Conservation (phyloP, 1,140 invertebrate species). For the Ceratina australensis region DNA sequence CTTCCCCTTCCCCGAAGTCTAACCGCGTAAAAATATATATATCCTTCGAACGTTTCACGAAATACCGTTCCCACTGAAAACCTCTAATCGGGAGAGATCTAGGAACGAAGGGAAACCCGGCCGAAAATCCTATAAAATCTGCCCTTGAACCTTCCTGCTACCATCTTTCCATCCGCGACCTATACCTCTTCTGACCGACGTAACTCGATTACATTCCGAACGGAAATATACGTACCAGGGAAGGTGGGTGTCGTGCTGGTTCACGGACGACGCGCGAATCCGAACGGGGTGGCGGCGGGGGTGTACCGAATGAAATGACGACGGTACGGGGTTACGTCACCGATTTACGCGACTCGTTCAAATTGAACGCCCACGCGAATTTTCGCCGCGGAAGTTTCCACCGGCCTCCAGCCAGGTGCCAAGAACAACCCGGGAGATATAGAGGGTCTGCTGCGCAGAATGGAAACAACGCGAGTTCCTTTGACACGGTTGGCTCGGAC, state of each 20-base stretch:
- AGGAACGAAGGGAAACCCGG: not conserved
- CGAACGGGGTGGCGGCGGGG: not conserved
- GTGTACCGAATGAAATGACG: slow-evolving; percentile 25
- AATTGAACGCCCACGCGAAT: slow-evolving; percentile 30
- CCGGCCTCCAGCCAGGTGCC: not conserved
- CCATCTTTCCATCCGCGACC: slow-evolving; percentile 31
- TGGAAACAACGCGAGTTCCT: not conserved
- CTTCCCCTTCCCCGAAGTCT: not conserved
- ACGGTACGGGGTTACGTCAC: slow-evolving; percentile 30
- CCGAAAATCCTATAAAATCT: slow-evolving; percentile 37
- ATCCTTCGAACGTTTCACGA: slow-evolving; percentile 1
- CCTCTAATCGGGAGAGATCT: not conserved
- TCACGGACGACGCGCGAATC: not conserved
- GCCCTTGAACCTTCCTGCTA: slow-evolving; percentile 30
- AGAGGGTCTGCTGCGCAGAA: slow-evolving; percentile 17
- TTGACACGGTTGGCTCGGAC: not conserved
- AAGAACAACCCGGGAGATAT: not conserved
- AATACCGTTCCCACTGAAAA: slow-evolving; percentile 1
- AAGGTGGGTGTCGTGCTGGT: not conserved
- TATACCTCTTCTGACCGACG: not conserved
- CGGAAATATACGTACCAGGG: slow-evolving; percentile 1
- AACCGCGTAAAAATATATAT: slow-evolving; percentile 35
- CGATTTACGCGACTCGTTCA: slow-evolving; percentile 18
- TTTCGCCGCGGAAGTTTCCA: slow-evolving; percentile 39
- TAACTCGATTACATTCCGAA: slow-evolving; percentile 43